A percentile compares a stretch with the other conserved stretches of the same genome.
Conservation (phyloP, 1,140 invertebrate species). For the Calosoma granatense region DNA sequence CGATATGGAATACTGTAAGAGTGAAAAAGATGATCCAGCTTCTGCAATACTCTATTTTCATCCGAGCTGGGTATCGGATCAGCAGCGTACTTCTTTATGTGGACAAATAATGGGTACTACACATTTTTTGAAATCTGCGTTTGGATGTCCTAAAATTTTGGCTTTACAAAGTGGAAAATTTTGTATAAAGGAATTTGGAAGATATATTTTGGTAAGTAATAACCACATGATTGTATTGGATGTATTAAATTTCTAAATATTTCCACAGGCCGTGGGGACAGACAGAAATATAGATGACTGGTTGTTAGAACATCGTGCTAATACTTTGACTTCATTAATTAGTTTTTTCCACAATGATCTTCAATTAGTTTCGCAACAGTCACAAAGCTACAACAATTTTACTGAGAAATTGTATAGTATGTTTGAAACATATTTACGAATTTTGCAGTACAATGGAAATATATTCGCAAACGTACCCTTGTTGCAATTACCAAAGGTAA, state of each 20-base stretch:
- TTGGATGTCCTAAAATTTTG: conserved; percentile 61
- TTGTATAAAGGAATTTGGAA: conserved; percentile 64
- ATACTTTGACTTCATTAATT: conserved; percentile 58
- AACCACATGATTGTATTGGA: too few species aligned
- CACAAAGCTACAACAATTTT: conserved; percentile 49
- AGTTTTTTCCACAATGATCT: conserved; percentile 71
- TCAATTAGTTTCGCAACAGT: conserved; percentile 49
- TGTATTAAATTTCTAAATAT: conserved; percentile 15
- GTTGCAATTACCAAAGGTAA: conserved; percentile 66
- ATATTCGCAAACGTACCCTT: conserved; percentile 68
- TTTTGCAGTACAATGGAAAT: conserved; percentile 64
- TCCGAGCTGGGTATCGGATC: conserved; percentile 73
- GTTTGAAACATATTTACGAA: conserved; percentile 73
- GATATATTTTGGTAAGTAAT: conserved; percentile 64
- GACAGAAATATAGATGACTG: conserved; percentile 73
- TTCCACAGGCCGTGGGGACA: conserved; percentile 64
- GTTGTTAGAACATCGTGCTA: conserved; percentile 61
- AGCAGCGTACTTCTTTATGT: conserved; percentile 66
- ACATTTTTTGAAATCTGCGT: conserved; percentile 62
- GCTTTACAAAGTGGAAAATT: conserved; percentile 76
- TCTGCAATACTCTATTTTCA: conserved; percentile 80
- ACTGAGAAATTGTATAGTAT: conserved; percentile 69
- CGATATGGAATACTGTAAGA: conserved; percentile 62
- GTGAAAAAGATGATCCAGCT: conserved; percentile 76
- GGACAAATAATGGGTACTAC: conserved; percentile 74